Evolutionary conservation across 2,113 vertebrate species (phyloP), one percentile per base, ranked within the genome.

Genomic region (Sitta europaea): DNA sequence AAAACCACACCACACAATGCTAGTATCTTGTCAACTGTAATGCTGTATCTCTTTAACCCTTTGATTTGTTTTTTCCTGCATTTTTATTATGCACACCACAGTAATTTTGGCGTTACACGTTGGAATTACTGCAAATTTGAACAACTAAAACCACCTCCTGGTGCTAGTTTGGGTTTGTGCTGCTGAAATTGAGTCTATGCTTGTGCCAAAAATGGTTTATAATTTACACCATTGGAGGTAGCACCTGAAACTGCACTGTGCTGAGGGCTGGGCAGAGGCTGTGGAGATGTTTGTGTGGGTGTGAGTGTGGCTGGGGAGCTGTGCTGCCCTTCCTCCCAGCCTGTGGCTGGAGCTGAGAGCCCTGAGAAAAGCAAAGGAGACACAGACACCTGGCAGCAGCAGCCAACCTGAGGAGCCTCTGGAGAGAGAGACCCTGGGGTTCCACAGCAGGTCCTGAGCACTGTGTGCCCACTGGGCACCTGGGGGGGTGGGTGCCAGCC

Each of bases 1-100:
- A 94, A 61, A 71, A 3, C 57, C 79, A 90, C 61, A 92, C 23
- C 55, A 88, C 84, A 86, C 82, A 53, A 54, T 88, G 35, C 36
- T 87, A 80, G 51, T 72, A 68, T 77, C 68, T 92, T 9, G 25
- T 74, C 73, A 86, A 33, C 77, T 91, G 38, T 72, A 75, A 27
- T 22, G 38, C 42, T 74, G 23, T 70, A 27, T 82, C 61, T 89
- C 74, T 83, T 95, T 96, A 96, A 94, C 88, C 51, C 77, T 93
- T 88, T 61, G 33, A 87, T 93, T 91, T 62, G 58, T 53, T 88
- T 86, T 78, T 74, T 53, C 33, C 50, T 40, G 2, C 2, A 16
- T 65, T 72, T 92, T 82, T 66, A 23, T 47, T 79, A 58, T 50
- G 28, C 17, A 35, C 16, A 23, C n/a, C 61, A 14, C 55, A 31